Evolutionary conservation across 2,113 vertebrate species (phyloP).

Genomic region (Catharus minimus): DNA sequence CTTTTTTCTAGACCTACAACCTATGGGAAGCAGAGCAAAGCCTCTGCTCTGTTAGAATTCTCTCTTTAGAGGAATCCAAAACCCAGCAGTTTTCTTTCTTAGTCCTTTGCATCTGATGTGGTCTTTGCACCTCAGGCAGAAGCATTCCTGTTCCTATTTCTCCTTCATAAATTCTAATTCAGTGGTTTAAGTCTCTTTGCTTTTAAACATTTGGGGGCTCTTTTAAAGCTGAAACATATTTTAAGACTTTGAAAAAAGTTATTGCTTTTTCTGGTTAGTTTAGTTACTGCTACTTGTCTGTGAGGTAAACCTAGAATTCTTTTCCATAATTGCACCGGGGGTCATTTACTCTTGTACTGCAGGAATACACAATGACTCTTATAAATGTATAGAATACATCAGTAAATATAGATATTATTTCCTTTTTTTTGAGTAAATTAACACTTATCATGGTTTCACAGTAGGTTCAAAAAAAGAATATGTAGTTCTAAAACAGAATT

Average conservation of each 20-base stretch:
- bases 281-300: constrained; percentile 9
- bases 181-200: constrained; percentile 33
- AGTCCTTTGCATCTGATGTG: constrained; percentile 59
- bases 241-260: constrained; percentile 62
- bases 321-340: neutral
- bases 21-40: constrained; percentile 57
- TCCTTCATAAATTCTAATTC: constrained; percentile 65
- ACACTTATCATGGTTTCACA: neutral
- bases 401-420: neutral
- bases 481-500: neutral
- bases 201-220: constrained; percentile 41
- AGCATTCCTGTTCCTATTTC: constrained; percentile 37
- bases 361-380: neutral
- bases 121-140: constrained; percentile 66
- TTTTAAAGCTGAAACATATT: constrained; percentile 43
- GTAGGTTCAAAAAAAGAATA: neutral
- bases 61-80: constrained; percentile 49
- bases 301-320: constrained; percentile 5
- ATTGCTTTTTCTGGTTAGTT: constrained; percentile 21
- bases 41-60: constrained; percentile 57
- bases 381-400: neutral
- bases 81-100: constrained; percentile 64
- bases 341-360: neutral
- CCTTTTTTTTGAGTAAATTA: neutral
- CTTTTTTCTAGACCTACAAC: constrained; percentile 16